phyloP scores from a whole-genome alignment of 2,888 invertebrate genomes.

The Drosophila colorata region DNA sequence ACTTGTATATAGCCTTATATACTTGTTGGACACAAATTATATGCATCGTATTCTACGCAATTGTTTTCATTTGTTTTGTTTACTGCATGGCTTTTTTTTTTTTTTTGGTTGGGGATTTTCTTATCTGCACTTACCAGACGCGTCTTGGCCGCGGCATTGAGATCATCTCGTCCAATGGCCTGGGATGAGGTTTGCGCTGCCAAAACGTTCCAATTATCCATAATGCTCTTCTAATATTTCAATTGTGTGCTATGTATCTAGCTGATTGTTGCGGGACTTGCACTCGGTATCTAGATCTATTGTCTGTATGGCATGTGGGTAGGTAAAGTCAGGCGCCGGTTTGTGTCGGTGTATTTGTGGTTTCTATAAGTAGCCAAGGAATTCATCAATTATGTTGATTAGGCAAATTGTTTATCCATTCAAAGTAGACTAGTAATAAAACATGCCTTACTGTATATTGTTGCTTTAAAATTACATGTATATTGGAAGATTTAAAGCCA shows the following conservation, averaged over 20 bases:
- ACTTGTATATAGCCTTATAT: not conserved
- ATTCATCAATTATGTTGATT: slow-evolving; percentile 34
- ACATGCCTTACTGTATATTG: not conserved
- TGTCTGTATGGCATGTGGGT: slow-evolving; percentile 23
- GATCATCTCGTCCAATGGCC: slow-evolving; percentile 89
- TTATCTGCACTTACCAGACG: slow-evolving; percentile 79
- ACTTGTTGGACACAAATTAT: slow-evolving; percentile 14
- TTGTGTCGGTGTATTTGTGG: slow-evolving; percentile 41
- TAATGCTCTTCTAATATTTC: slow-evolving; percentile 72
- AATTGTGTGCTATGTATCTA: slow-evolving; percentile 21
- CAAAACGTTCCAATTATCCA: slow-evolving; percentile 91
- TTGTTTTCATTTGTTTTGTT: slow-evolving; percentile 67
- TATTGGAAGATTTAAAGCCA: no score
- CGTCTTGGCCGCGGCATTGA: slow-evolving; percentile 75
- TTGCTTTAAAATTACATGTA: not conserved
- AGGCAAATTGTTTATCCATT: slow-evolving; percentile 7
- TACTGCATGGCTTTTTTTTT: slow-evolving; percentile 36
- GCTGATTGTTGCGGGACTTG: slow-evolving; percentile 28
- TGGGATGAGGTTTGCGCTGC: slow-evolving; percentile 88
- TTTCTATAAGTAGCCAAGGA: slow-evolving; percentile 60
- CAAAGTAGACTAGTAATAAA: no score
- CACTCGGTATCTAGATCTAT: slow-evolving; percentile 37
- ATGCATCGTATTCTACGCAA: slow-evolving; percentile 39
- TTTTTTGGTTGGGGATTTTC: slow-evolving; percentile 3
- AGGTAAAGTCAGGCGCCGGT: slow-evolving; percentile 23